Percentiles rank a stretch among this genome's conserved stretches.
Evolutionary conservation across 2,797 vertebrate genomes (phyloP).

Genomic region (Tokudaia tokunoshimensis): DNA sequence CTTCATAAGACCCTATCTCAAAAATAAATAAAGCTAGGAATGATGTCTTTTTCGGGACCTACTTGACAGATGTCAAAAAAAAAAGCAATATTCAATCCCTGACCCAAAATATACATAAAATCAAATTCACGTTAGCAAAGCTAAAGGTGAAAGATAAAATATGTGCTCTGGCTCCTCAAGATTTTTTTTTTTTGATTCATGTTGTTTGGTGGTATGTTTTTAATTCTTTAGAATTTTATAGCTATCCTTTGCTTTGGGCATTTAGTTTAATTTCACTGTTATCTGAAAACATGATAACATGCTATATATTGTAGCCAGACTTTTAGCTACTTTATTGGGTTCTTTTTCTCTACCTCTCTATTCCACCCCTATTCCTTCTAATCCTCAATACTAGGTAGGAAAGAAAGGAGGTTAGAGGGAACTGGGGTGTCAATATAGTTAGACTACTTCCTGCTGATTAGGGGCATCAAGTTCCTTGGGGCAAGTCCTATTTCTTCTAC

Average conservation of each 20-base stretch:
- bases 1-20: neutral
- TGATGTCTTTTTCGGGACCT: neutral
- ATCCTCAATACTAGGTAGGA: too few species aligned
- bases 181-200: neutral
- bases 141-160: conserved; percentile 36
- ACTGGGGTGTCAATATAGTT: neutral
- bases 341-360: too few species aligned
- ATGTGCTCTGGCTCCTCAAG: neutral
- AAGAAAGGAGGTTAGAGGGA: too few species aligned
- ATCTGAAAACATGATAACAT: neutral
- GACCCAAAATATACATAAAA: neutral
- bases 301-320: neutral
- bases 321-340: too few species aligned
- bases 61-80: neutral
- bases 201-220: neutral
- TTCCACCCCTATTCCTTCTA: too few species aligned
- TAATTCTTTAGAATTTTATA: conserved; percentile 45
- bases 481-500: neutral
- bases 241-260: neutral
- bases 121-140: neutral
- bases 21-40: neutral
- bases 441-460: neutral
- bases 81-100: neutral
- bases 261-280: neutral
- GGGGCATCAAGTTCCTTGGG: neutral